Base-by-base conservation (phyloP, 1,140 invertebrate species). In the Monochamus saltuarius region DNA sequence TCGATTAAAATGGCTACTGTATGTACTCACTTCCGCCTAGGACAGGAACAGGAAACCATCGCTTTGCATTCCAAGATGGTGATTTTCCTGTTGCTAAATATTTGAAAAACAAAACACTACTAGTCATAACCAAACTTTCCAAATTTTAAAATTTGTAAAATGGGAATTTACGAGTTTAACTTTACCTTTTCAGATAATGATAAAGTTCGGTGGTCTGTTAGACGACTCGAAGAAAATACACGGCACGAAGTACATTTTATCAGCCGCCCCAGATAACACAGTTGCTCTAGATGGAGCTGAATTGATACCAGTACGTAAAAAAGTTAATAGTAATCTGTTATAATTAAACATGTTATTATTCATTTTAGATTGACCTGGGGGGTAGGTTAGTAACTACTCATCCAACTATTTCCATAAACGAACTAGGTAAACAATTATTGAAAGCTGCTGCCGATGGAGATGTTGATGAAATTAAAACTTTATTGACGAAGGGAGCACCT, bases 401-500 rank as follows among this genome's bases (percentile, higher is more conserved):
- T 4, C 55, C 59, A 39, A 45, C 54, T 7, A 50, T 64, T 46
- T 61, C 69, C 13, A 60, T 74, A 11, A 74, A 70, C 58, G 90
- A 94, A 77, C 78, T 94, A 55, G 93, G 93, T 11, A 94, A 94
- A 68, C 83, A 88, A 53, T 79, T 97, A 66, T 75, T 96, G 52
- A 83, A 89, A 71, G 87, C 86, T 52, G 87, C 92, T 17, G 84
- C 86, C 70, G 84, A 87, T 70, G 92, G 92, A 6, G 86, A 95
- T 73, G 86, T 87, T 1, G 83, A 87, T 45, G 82, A 85, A 63
- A 90, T 96, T 1, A 80, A 88, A 59, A 81, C 87, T n/a, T 82
- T 95, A 11, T 89, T 96, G 82, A 84, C 84, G 16, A 87, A 87
- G 78, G 94, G 94, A 45, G 92, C 94, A 34, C 94, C 93, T 1